phyloP scores from a whole-genome alignment of 2,113 vertebrate genomes.

The Galeopterus variegatus region DNA sequence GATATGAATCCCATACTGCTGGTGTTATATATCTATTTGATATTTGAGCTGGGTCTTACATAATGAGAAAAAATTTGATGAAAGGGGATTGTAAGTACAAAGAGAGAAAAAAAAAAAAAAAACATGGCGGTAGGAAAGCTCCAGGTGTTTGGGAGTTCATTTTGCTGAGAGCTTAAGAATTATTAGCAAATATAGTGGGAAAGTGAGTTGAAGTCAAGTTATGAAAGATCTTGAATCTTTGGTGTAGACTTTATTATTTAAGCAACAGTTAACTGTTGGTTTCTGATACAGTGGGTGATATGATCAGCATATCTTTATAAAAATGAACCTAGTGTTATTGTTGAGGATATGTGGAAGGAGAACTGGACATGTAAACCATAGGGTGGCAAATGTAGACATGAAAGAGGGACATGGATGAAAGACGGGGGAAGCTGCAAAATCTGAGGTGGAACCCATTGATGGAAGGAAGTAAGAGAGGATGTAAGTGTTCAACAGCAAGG shows the following conservation, averaged over 20 bases:
- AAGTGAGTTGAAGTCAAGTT: background rate
- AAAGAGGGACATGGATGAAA: background rate
- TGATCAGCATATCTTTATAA: background rate
- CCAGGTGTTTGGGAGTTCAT: background rate
- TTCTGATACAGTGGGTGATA: background rate
- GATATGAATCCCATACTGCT: background rate
- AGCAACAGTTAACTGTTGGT: background rate
- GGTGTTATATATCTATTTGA: background rate
- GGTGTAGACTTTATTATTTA: background rate
- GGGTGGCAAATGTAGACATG: background rate
- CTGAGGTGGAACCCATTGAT: background rate
- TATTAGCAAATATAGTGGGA: background rate
- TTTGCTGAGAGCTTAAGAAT: background rate
- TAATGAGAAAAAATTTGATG: background rate
- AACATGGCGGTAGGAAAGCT: background rate
- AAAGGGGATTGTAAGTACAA: background rate
- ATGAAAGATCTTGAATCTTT: background rate
- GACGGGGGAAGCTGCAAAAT: background rate
- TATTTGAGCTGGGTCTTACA: background rate
- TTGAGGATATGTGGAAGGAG: background rate
- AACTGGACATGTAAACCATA: background rate
- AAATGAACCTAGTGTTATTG: background rate
- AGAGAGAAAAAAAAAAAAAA: slow-evolving; percentile 43
- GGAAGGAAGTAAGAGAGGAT: background rate
- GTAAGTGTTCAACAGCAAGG: background rate